Conservation (phyloP, 2,113 vertebrate species). For the Excalfactoria chinensis region DNA sequence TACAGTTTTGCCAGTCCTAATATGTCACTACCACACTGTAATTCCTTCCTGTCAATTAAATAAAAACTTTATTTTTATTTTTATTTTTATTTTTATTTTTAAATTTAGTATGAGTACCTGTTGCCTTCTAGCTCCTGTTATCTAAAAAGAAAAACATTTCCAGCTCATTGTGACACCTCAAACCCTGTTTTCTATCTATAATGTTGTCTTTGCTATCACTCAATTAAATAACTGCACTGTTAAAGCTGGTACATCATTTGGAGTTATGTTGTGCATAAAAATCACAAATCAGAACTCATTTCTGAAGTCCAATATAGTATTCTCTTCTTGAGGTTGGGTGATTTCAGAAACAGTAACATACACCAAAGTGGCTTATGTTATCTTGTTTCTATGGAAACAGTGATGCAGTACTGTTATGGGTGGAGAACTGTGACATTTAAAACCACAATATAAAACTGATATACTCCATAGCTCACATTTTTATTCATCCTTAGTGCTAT, state of each 20-base stretch:
- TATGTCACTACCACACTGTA: fast-evolving
- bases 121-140: neutral
- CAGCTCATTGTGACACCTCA: neutral
- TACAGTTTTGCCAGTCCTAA: neutral
- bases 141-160: neutral
- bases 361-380: conserved; percentile 6
- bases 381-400: conserved; percentile 60
- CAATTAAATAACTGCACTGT: neutral
- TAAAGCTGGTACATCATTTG: neutral
- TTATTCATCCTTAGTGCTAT: neutral
- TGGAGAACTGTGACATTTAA: conserved; percentile 37
- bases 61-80: neutral
- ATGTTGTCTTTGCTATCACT: neutral
- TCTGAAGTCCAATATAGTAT: neutral
- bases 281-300: neutral
- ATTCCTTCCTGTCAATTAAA: neutral
- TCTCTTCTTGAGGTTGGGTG: conserved; percentile 16
- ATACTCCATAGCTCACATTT: neutral
- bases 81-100: neutral
- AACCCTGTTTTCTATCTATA: neutral
- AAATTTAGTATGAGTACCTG: neutral
- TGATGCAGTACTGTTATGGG: conserved; percentile 39
- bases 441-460: conserved; percentile 25
- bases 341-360: neutral
- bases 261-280: conserved; percentile 15